phyloP scores from a whole-genome alignment of 2,797 vertebrate genomes.

The Megalops cyprinoides region DNA sequence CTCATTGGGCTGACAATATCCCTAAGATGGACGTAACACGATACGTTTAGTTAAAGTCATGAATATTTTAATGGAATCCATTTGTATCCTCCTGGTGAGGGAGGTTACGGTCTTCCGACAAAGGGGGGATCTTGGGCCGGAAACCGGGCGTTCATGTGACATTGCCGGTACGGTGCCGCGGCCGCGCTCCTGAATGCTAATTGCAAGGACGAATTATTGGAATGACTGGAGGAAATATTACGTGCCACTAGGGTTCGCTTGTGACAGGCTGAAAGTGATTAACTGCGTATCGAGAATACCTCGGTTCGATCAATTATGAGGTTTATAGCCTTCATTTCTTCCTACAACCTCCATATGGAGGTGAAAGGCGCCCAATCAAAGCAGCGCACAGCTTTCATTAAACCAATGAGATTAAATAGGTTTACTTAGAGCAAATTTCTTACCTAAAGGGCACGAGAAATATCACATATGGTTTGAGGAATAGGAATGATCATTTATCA shows the following conservation, averaged over 20 bases:
- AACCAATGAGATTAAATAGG: neutral
- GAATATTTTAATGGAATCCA: slow-evolving; percentile 62
- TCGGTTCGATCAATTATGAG: neutral
- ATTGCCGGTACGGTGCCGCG: slow-evolving; percentile 44
- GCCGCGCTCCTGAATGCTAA: neutral
- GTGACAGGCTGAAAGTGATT: neutral
- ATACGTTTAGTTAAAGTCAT: slow-evolving; percentile 42
- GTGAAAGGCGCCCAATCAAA: neutral
- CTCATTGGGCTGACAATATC: neutral
- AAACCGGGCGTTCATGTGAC: slow-evolving; percentile 64
- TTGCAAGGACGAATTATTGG: neutral
- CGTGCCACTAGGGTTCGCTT: neutral
- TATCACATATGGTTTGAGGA: too few relatives aligned
- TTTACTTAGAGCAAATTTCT: neutral
- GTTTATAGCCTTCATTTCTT: neutral
- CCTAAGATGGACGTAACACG: neutral
- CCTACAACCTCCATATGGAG: neutral
- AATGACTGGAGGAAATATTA: neutral
- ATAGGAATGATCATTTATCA: too few relatives aligned
- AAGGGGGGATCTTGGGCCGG: slow-evolving; percentile 53
- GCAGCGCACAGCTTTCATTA: neutral
- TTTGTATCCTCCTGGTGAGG: slow-evolving; percentile 58
- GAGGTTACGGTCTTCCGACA: slow-evolving; percentile 56
- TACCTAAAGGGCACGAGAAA: too few relatives aligned
- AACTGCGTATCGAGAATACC: neutral